Base-by-base conservation (phyloP, 2,797 vertebrate genomes). In the Manis crassicaudata region DNA sequence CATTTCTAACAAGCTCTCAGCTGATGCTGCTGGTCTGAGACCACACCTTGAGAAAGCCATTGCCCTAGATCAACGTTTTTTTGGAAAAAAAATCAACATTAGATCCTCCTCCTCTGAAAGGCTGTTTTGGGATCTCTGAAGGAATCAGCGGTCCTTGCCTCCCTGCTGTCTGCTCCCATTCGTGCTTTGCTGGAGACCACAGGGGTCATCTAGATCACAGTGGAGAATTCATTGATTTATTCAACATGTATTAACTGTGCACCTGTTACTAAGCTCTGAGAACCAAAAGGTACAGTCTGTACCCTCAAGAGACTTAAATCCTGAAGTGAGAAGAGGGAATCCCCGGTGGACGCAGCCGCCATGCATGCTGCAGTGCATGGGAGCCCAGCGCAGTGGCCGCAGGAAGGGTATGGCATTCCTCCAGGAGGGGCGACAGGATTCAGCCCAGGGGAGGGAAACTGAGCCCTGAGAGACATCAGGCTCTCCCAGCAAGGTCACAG, bases 341-440 rank as follows among this genome's bases (percentile, higher is more conserved):
- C 4, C 37, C 3, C 7, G 23, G 23, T 32, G 54, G 67, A 58
- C 77, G 9, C 25, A n/a, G 27, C 18, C 11, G 11, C 46, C 46
- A 50, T 6, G 35, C 3, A 8, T 52, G 67, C 21, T 8, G 32
- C 40, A 54, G 5, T 43, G 35, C 7, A 0, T n/a, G n/a, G 37
- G 50, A 1, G 2, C 35, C 25, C 3, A 40, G 10, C 18, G 0
- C 11, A 1, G 6, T 9, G 32, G 54, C 9, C 46, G 10, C 46
- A 70, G 1, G 35, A 60, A 29, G 14, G 32, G 29, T 27, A 46
- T 7, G 25, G 16, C 0, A 0, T 37, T 79, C 63, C 18, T 77
- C 58, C 29, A 40, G 63, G 43, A 75, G 46, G 54, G 9, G 18
- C 43, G 18, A 37, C 17, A 21, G 27, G 46, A 50, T 60, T 20